Base-by-base conservation (phyloP, 2,113 vertebrate species). In the Tyrannus savana region DNA sequence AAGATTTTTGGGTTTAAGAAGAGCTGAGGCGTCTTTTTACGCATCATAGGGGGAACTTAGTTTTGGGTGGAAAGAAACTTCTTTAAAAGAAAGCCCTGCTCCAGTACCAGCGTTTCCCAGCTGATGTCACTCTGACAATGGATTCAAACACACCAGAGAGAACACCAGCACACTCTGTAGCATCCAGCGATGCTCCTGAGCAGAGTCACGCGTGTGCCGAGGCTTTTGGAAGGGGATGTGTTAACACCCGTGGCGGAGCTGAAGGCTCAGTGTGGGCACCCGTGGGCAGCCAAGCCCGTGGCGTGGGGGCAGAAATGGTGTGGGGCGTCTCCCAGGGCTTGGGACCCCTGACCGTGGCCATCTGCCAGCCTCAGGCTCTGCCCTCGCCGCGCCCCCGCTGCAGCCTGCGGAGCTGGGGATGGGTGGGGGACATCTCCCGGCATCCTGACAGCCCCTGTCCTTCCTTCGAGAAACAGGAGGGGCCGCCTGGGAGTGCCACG, bases 91-190 rank as follows among this genome's bases (percentile, higher is more conserved):
- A 60, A 10, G 9, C 60, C 66, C 50, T 64, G 14, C 56, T 96
- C 78, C 87, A 96, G 66, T 97, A 96, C 95, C 92, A 64, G 21
- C 33, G 85, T 92, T 75, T 96, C 69, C 96, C 96, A 96, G 88
- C 60, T 95, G 95, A 89, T 96, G 96, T 97, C 95, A 95, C 94
- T 95, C 63, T 97, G 87, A 75, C 88, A 87, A 92, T 83, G 66
- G 75, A 63, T 92, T 92, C 55, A 42, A 81, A 58, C 55, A 47
- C 74, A 31, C 31, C 76, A 59, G 68, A 23, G 5, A 31, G 56
- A 77, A 59, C 53, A 92, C 39, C 74, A 68, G 27, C 39, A 5
- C 35, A 37, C 49, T 12, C 6, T 19, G 1, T 30, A 23, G 64
- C 86, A 62, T 18, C 37, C 35, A 19, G 62, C 7, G 58, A 19